Conservation (phyloP, 2,888 invertebrate species). For the Vannuccia rotundouncinata region DNA sequence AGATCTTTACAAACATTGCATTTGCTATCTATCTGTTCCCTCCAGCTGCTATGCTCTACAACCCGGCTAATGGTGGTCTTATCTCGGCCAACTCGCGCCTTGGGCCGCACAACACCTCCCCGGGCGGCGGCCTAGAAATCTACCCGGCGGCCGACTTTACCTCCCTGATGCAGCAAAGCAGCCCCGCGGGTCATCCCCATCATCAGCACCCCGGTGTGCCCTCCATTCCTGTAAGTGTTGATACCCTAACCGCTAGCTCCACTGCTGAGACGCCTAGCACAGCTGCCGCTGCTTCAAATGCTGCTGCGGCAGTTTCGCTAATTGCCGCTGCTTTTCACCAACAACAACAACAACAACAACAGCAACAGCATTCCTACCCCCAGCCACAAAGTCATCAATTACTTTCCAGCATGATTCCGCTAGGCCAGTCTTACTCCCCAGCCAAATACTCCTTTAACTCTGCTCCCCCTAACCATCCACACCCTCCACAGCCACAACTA, state of each 20-base stretch:
- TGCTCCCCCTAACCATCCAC: not conserved
- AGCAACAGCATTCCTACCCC: not conserved
- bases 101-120: not conserved
- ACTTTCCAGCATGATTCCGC: not conserved
- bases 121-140: not conserved
- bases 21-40: not conserved
- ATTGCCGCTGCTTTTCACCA: not conserved
- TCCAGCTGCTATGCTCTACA: not conserved
- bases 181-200: not conserved
- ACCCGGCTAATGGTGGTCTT: not conserved
- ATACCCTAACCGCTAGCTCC: not conserved
- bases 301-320: not conserved
- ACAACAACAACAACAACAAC: not conserved
- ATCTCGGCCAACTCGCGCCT: not conserved
- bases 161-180: conserved; percentile 11
- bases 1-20: not conserved
- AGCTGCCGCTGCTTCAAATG: not conserved
- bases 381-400: not conserved
- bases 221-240: not conserved
- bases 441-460: too few relatives aligned
- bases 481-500: not conserved
- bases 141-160: conserved; percentile 5
- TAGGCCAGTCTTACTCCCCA: not conserved
- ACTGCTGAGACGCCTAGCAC: not conserved
- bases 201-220: not conserved